phyloP scores from a whole-genome alignment of 2,113 vertebrate genomes.

The Heterotilapia buettikoferi region DNA sequence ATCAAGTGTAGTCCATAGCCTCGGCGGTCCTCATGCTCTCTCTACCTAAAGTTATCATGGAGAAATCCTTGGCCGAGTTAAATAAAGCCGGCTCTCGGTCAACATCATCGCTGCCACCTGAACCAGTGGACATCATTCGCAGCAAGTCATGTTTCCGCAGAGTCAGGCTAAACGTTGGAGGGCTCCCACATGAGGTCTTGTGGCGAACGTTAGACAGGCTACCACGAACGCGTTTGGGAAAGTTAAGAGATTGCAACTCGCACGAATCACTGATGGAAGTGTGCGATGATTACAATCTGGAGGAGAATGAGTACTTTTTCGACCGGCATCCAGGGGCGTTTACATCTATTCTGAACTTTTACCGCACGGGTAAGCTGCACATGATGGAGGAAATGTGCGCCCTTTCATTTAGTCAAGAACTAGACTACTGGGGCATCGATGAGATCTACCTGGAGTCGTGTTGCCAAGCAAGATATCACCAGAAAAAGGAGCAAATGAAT shows the following conservation, averaged over 20 bases:
- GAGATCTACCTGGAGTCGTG: slow-evolving; percentile 99
- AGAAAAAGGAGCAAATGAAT: slow-evolving; percentile 99
- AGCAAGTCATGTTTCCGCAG: slow-evolving; percentile 93
- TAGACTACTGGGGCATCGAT: slow-evolving; percentile 98
- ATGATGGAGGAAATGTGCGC: slow-evolving; percentile 99
- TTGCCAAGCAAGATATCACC: slow-evolving; percentile 98
- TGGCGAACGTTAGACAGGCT: slow-evolving; percentile 96
- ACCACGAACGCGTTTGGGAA: slow-evolving; percentile 91
- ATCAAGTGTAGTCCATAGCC: slow-evolving; percentile 61
- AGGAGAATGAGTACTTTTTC: slow-evolving; percentile 98
- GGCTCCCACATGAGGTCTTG: slow-evolving; percentile 94
- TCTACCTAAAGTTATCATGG: slow-evolving; percentile 54
- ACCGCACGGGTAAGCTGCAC: slow-evolving; percentile 95
- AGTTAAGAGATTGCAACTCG: slow-evolving; percentile 90
- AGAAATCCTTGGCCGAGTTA: slow-evolving; percentile 86
- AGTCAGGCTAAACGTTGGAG: slow-evolving; percentile 94
- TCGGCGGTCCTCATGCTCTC: slow-evolving; percentile 37
- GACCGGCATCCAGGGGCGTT: slow-evolving; percentile 96
- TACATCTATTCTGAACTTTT: slow-evolving; percentile 98
- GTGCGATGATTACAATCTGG: slow-evolving; percentile 95
- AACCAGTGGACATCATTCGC: slow-evolving; percentile 89
- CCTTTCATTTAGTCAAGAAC: slow-evolving; percentile 95
- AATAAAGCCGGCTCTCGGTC: slow-evolving; percentile 89
- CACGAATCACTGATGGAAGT: slow-evolving; percentile 93
- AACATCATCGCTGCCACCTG: slow-evolving; percentile 88